Evolutionary conservation across 2,113 vertebrate genomes (phyloP).

Genomic region (Ceratotherium simum): DNA sequence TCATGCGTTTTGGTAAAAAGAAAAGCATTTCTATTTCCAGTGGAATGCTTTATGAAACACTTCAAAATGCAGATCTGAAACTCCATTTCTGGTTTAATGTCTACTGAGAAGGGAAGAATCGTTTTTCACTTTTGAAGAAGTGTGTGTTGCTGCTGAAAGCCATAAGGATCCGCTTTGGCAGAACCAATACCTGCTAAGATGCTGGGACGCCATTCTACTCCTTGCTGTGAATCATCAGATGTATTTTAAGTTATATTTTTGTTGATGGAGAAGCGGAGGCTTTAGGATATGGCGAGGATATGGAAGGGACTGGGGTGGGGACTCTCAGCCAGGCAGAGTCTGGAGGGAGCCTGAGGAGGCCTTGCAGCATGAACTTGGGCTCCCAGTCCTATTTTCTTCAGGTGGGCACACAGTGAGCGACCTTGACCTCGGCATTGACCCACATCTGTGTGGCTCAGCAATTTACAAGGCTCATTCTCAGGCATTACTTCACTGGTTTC

Average conservation of each 20-base stretch:
- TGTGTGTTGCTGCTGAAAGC: background rate
- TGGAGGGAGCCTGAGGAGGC: background rate
- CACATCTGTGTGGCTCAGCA: background rate
- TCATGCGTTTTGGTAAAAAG: background rate
- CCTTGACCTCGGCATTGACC: background rate
- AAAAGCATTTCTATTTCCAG: slow-evolving; percentile 35
- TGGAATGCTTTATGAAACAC: background rate
- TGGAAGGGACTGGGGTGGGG: background rate
- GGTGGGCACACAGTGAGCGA: background rate
- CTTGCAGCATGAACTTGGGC: background rate
- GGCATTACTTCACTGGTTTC: background rate
- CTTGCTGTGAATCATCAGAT: background rate
- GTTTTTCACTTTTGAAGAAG: background rate
- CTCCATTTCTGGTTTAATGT: background rate
- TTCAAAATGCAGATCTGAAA: background rate
- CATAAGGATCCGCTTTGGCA: background rate
- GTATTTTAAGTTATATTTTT: background rate
- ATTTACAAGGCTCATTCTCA: background rate
- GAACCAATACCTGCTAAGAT: background rate
- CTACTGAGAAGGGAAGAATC: background rate
- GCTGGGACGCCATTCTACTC: background rate
- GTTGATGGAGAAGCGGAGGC: background rate
- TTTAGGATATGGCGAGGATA: background rate
- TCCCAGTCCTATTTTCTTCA: background rate
- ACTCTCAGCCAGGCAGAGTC: background rate